Conservation (phyloP, 2,797 vertebrate species). For the Orestias chungarensis region DNA sequence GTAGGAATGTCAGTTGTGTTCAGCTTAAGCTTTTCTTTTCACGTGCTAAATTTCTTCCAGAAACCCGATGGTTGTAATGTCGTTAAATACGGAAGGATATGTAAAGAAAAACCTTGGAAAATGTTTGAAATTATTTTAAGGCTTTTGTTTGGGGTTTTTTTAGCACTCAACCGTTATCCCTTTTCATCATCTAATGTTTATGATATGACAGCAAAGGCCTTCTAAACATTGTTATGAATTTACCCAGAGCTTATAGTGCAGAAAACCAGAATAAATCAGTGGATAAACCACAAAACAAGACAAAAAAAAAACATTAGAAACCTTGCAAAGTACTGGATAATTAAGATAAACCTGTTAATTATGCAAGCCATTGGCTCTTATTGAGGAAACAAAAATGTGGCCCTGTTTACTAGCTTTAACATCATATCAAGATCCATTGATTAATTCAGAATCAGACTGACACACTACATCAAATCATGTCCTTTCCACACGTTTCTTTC, state of each 20-base stretch:
- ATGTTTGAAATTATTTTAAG: neutral
- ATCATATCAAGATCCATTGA: neutral
- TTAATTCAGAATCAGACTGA: neutral
- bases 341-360: neutral
- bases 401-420: neutral
- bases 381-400: neutral
- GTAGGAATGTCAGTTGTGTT: neutral
- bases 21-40: neutral
- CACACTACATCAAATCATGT: neutral
- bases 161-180: neutral
- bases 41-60: neutral
- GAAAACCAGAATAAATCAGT: neutral
- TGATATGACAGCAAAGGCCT: neutral
- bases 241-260: neutral
- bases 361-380: neutral
- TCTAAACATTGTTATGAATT: neutral
- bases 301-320: neutral
- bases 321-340: neutral
- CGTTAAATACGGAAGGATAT: neutral
- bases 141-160: neutral
- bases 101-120: neutral
- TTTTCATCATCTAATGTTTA: neutral
- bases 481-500: neutral
- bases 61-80: neutral
- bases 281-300: neutral